Evolutionary conservation across 2,113 vertebrate species (phyloP), one percentile per base, ranked within the genome.

Genomic region (Burhinus oedicnemus): DNA sequence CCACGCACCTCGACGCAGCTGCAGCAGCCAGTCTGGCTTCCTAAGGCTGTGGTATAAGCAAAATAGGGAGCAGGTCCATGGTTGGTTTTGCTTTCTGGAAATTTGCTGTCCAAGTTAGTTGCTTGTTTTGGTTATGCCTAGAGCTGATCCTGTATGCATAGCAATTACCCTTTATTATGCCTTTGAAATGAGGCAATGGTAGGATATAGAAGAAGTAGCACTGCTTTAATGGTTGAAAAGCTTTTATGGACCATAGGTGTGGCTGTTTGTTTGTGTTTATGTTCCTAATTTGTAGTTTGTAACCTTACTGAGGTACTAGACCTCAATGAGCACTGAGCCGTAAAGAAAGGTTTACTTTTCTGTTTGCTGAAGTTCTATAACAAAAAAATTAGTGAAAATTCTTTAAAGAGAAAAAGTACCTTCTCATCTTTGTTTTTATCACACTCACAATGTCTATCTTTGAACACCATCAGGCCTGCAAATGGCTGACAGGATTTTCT

Each of bases 211-310:
- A 88, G 79, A 89, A 88, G 79, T 55, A 93, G 44, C 0, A 0
- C 15, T 86, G 68, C 91, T 95, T 95, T 96, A 96, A 96, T 96
- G 84, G 89, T 95, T 96, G 91, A 86, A 94, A 96, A 95, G 47
- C 40, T 94, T 96, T 97, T 93, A 97, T 88, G 78, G 95, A 95
- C 88, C 51, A 71, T 97, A 96, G 95, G 96, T 95, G 94, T 95
- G 95, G 94, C 55, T 97, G 92, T 95, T 95, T 95, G 87, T 95
- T 94, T 97, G 92, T 92, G 72, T 95, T 94, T 97, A 95, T 94
- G 86, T 93, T 97, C 66, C 84, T 93, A 97, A 95, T 97, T 91
- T 96, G 95, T 97, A 92, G 71, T 95, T 94, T 96, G 82, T 51
- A 96, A 83, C 82, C 93, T 95, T 89, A 83, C 18, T 62, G 84